Evolutionary conservation across 2,888 invertebrate genomes (phyloP), one percentile per base, ranked within the genome.

Genomic region (Conchocele bisecta): DNA sequence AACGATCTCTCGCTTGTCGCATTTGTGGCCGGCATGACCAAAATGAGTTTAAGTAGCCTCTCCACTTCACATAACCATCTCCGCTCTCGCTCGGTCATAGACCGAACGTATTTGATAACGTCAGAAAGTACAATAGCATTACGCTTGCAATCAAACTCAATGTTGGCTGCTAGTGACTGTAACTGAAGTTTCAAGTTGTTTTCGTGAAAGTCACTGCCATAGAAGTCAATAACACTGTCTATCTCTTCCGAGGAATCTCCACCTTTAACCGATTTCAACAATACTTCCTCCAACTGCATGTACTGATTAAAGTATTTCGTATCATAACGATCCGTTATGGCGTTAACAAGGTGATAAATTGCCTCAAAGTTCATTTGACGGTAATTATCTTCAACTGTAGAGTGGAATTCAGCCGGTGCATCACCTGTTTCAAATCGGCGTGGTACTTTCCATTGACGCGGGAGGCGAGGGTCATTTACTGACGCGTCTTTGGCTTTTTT

Each of bases 1-100:
- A 65, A 71, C 24, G 65, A 60, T 20, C 59, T 24, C 35, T 71
- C 71, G 31, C 64, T 64, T 17, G 61, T 57, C 0, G 61, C 61
- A 29, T 46, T 46, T 20, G 46, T 46, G 11, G 17, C 46, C 11
- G 71, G 75, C 57, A 72, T 57, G 1, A 75, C 59, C 5, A 68
- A 39, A 7, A 68, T 37, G 15, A 68, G 48, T 29, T 60, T 44
- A 5, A 72, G 17, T 9, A 75, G 28, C 35, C 48, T 64, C 31
- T 57, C 50, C 13, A 60, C 44, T 33, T 75, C 60, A 1, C 42
- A 33, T 7, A 68, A 42, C 3, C 50, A 17, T 2, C 1, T 2
- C 6, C 50, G 22, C 15, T 29, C 20, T 3, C 17, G 33, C n/a
- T 41, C 35, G 5, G 24, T 33, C 61, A 61, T 37, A 5, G 6